Evolutionary conservation across 2,888 invertebrate species (phyloP), one percentile per base, ranked within the genome.

Genomic region (Isoperla grammatica): DNA sequence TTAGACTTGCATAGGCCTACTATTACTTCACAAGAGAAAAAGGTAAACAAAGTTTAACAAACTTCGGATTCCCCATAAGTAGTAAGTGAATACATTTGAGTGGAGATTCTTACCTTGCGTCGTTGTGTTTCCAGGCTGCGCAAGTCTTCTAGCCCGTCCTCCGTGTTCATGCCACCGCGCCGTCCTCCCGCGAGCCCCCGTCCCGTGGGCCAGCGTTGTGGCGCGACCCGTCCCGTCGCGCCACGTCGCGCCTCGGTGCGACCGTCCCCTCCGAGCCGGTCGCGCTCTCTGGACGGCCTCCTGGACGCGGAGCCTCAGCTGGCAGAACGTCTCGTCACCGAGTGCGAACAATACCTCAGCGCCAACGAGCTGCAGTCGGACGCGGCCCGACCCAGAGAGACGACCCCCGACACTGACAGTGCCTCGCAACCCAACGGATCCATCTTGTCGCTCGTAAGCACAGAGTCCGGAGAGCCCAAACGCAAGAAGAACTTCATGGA

Each of bases 401-500:
- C 23, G 20, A 55, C 46, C 11, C 29, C 55, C 19, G 59, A 59
- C 43, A 53, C 54, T 2, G 60, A 56, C 39, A 46, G 29, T 15
- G 23, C 46, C 6, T 60, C 60, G 13, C 37, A 54, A n/a, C 39
- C 78, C 66, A 74, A 75, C 69, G 80, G 80, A 68, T 80, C 81
- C 61, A 75, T 79, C 64, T 73, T 79, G 61, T 80, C 82, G 64
- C 71, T 84, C 69, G 79, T 79, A 69, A 73, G 79, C 69, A 73
- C 82, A 70, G 80, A 80, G 67, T 74, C 77, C 65, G 79, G 78
- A 56, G 82, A 82, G 69, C 81, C 79, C 8, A 86, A 86, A 73
- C 79, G 84, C 70, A 86, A 85, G 74, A 84, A 85, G 72, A 90
- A 89, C 75, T 90, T 91, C 74, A 87, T 91, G 84, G 90, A 90